Conservation (phyloP, 2,113 vertebrate genomes). For the Passer domesticus region DNA sequence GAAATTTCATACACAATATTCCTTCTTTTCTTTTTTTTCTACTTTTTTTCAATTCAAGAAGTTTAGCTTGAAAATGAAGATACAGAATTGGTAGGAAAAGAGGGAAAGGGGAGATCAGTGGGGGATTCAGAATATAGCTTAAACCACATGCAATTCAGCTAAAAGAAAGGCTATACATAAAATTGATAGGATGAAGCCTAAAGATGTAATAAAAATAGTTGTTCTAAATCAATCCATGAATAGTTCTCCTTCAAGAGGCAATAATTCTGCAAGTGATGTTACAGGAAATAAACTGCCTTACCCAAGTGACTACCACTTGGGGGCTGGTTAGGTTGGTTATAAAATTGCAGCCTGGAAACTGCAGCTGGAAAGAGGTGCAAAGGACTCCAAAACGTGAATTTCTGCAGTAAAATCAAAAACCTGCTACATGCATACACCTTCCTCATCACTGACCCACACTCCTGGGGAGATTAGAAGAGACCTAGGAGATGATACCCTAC, state of each 20-base stretch:
- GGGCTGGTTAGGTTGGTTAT: neutral
- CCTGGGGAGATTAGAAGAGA: neutral
- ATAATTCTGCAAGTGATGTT: neutral
- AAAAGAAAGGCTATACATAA: neutral
- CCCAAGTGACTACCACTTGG: neutral
- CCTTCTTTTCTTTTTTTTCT: neutral
- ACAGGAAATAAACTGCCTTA: neutral
- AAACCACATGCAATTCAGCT: neutral
- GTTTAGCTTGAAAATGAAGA: neutral
- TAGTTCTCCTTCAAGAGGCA: neutral
- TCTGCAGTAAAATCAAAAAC: neutral
- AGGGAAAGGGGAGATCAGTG: neutral
- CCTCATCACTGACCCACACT: neutral
- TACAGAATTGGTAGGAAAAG: neutral
- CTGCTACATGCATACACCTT: neutral
- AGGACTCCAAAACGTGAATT: neutral
- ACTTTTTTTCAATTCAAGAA: neutral
- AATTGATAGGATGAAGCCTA: neutral
- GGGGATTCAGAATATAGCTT: neutral
- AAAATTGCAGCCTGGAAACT: neutral
- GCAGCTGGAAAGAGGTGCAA: neutral
- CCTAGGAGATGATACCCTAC: neutral
- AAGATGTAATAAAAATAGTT: neutral
- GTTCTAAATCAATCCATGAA: neutral
- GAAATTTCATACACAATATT: neutral